Percentiles rank a stretch among this genome's conserved stretches.
phyloP scores from a whole-genome alignment of 2,797 vertebrate genomes.

The Brotula barbata region DNA sequence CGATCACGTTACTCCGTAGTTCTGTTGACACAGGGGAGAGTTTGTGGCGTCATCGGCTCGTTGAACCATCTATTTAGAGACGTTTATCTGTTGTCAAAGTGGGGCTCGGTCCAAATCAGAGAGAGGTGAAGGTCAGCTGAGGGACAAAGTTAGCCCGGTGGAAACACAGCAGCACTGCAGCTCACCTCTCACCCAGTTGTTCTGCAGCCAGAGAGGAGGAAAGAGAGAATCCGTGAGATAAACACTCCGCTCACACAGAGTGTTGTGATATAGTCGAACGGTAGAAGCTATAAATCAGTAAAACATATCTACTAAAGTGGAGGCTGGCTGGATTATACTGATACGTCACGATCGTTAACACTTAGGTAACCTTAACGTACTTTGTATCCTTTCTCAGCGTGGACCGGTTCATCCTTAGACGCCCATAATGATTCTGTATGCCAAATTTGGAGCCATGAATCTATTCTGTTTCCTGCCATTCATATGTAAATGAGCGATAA shows the following conservation, averaged over 20 bases:
- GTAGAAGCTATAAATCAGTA: too few species aligned
- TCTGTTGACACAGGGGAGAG: background rate
- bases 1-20: background rate
- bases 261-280: too few species aligned
- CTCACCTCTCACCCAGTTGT: slow-evolving; percentile 71
- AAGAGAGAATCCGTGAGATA: slow-evolving; percentile 27
- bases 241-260: background rate
- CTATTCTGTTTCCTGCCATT: too few species aligned
- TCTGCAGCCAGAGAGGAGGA: background rate
- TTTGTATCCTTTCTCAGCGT: too few species aligned
- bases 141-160: slow-evolving; percentile 24
- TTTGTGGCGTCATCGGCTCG: background rate
- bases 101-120: background rate
- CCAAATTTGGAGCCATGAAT: too few species aligned
- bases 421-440: too few species aligned
- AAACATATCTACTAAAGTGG: too few species aligned
- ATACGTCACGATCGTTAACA: too few species aligned
- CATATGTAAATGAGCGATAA: too few species aligned
- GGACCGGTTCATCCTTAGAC: too few species aligned
- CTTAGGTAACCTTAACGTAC: too few species aligned
- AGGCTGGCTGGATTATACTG: too few species aligned
- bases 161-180: background rate
- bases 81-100: background rate
- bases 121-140: slow-evolving; percentile 49
- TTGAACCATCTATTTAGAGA: slow-evolving; percentile 7